These are phyloP conservation scores for Gopherus flavomarginatus DNA, from an alignment of 2,113 vertebrate genomes.

Conservation along the genomic window DNA sequence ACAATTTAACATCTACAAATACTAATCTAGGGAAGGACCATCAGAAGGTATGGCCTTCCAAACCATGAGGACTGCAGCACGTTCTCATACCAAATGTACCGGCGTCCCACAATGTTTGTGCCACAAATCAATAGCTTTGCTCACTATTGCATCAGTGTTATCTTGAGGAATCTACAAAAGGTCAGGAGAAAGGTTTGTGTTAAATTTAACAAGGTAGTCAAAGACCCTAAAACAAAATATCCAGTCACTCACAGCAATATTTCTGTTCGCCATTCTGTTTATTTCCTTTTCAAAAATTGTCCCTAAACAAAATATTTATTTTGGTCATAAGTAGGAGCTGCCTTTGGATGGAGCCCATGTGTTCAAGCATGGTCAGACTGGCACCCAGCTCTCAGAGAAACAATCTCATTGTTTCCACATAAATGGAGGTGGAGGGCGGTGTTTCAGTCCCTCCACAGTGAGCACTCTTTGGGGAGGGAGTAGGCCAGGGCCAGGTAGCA, in stretches of 20 bases:
- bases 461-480: background rate
- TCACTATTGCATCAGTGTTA: slow-evolving; percentile 95
- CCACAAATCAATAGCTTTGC: slow-evolving; percentile 97
- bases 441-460: background rate
- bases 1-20: background rate
- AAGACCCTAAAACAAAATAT: background rate
- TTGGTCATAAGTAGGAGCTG: background rate
- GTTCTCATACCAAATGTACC: slow-evolving; percentile 85
- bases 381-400: too few species aligned
- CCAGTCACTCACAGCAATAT: background rate
- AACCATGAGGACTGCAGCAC: fast-evolving
- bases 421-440: background rate
- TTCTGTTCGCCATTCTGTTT: background rate
- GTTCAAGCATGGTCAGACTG: too few species aligned
- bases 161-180: slow-evolving; percentile 92
- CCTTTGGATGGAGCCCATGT: background rate
- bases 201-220: background rate
- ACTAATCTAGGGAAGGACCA: background rate
- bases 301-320: background rate
- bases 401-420: fast-evolving
- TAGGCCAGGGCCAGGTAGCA: background rate
- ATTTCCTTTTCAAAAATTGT: background rate
- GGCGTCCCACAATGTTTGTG: slow-evolving; percentile 94
- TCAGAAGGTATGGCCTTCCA: background rate
- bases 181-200: background rate